Conservation (phyloP, 2,888 invertebrate species). For the Himalopsyche tibetana region DNA sequence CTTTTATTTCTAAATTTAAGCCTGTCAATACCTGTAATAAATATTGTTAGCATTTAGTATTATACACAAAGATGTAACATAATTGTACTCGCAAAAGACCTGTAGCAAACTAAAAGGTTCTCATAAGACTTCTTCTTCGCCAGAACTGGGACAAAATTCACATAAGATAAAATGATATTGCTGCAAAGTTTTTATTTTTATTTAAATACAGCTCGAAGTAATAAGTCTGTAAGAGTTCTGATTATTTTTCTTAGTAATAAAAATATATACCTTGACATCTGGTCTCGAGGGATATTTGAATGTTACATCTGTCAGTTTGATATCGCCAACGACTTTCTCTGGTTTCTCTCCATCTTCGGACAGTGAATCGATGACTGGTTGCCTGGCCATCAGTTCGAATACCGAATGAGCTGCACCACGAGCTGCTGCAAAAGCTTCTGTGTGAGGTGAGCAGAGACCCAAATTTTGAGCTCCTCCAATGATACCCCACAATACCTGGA, state of each 20-base stretch:
- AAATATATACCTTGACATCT: conserved; percentile 78
- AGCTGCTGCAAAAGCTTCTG: conserved; percentile 85
- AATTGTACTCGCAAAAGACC: too few relatives aligned
- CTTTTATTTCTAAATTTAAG: conserved; percentile 77
- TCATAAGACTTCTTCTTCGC: too few relatives aligned
- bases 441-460: conserved; percentile 84
- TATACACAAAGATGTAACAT: not conserved
- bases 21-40: conserved; percentile 80
- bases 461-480: conserved; percentile 87
- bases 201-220: not conserved
- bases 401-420: conserved; percentile 84
- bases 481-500: conserved; percentile 84
- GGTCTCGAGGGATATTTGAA: conserved; percentile 88
- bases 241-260: too few relatives aligned
- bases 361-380: conserved; percentile 83
- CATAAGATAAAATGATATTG: not conserved
- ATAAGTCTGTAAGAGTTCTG: too few relatives aligned
- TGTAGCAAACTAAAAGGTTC: too few relatives aligned
- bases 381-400: conserved; percentile 83
- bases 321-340: conserved; percentile 78
- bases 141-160: not conserved
- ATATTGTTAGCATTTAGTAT: not conserved
- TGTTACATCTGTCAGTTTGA: conserved; percentile 82
- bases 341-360: conserved; percentile 78
- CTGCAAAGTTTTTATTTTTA: not conserved